phyloP scores from a whole-genome alignment of 2,888 invertebrate genomes.

The Agrotis clavis region DNA sequence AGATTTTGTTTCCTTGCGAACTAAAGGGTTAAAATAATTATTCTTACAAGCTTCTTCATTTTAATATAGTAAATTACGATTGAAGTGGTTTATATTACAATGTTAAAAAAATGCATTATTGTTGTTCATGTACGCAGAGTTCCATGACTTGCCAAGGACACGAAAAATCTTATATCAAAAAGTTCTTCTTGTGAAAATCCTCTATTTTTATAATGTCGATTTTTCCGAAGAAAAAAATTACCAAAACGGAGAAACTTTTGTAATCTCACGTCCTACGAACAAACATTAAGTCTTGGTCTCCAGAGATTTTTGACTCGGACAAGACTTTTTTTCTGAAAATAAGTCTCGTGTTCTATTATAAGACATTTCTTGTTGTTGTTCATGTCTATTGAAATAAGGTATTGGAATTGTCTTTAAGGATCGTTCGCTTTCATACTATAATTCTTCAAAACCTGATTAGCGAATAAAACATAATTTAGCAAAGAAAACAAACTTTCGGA shows the following conservation, averaged over 20 bases:
- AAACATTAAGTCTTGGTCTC: conserved; percentile 24
- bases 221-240: conserved; percentile 21
- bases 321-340: conserved; percentile 1
- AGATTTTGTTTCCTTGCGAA: too few species aligned
- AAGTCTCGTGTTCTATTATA: background rate
- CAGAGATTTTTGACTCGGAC: conserved; percentile 4
- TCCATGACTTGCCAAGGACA: too few species aligned
- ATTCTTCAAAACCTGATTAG: too few species aligned
- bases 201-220: background rate
- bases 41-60: too few species aligned
- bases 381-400: background rate
- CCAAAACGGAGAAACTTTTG: conserved; percentile 33
- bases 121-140: background rate
- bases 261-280: conserved; percentile 24
- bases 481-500: too few species aligned
- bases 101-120: background rate
- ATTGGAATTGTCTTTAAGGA: background rate
- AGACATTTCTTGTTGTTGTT: background rate
- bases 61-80: too few species aligned
- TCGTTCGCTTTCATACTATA: too few species aligned
- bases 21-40: too few species aligned
- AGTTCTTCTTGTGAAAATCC: background rate
- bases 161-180: too few species aligned
- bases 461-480: too few species aligned
- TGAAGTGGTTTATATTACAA: too few species aligned